Base-by-base conservation (phyloP, 2,797 vertebrate genomes). In the Halcyon smyrnensis region DNA sequence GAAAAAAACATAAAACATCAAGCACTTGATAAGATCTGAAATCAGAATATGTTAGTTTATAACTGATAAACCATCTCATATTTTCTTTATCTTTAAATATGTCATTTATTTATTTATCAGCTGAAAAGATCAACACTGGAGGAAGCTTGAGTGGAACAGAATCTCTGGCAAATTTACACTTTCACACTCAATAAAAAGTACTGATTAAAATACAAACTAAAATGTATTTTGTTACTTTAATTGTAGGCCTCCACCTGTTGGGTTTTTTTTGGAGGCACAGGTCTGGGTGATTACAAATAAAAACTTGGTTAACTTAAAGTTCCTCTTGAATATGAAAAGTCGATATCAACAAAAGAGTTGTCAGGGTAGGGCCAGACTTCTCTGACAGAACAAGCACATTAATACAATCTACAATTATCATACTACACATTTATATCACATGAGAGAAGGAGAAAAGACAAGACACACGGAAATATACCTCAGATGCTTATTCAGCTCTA, bases 1-100 rank as follows among this genome's bases (percentile, higher is more conserved):
- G 91, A 78, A 96, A 95, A 80, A 94, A 46, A 87, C 28, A 90
- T 4, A 41, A 70, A 27, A 34, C n/a, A 84, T 13, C 12, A 92
- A 77, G 11, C 1, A 14, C 30, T 88, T 65, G 36, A n/a, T 43
- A 62, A 77, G 56, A 90, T 70, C 39, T 60, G 34, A 88, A 90
- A 93, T 87, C 15, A 76, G 32, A 90, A 34, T 50, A 37, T 8
- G 8, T 50, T 70, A 6, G 2, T 45, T 87, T 82, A 51, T 63
- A 70, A 79, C 10, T 1, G 0, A 1, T 14, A 84, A 51, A 4
- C 14, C 6, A 36, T 15, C 16, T 64, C 18, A 14, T 34, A 62
- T 43, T 75, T 89, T 78, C 32, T 80, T 34, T 6, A 59, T 57
- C 45, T 68, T 71, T 48, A 69, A 75, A 39, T 62, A 46, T 8